Evolutionary conservation across 2,797 vertebrate genomes (phyloP), one percentile per base, ranked within the genome.

Genomic region (Smutsia gigantea): DNA sequence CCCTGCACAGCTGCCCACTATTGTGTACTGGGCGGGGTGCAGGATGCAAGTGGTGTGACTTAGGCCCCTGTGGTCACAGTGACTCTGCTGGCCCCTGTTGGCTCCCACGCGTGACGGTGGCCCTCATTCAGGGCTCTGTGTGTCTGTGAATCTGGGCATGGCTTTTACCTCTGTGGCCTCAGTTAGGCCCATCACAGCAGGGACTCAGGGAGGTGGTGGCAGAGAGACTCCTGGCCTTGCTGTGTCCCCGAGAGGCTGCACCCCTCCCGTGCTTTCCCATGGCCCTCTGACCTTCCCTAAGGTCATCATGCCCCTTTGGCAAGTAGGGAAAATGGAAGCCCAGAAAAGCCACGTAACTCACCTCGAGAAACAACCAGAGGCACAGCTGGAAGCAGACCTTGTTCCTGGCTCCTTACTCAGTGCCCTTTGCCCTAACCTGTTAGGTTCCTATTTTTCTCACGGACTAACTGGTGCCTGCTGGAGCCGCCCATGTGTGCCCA

Each of bases 1-100:
- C 19, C 49, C 6, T 1, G 3, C 12, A 27, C 12, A 31, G 17
- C 42, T 42, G 2, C 4, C 57, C 7, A 5, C n/a, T 4, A 14
- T 3, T 17, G 63, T 34, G 77, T 21, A 37, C 75, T n/a, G n/a
- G 57, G 6, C 0, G 0, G 12, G 46, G 51, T 11, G 23, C 25
- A 34, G 29, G 51, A 85, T 11, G 27, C 34, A 42, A 39, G 55
- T 0, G 11, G 8, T 19, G 34, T 51, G 19, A 31, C 21, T 9
- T 0, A 61, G 78, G 29, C 10, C 13, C 57, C 87, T 11, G 5
- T 27, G 79, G 46, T 49, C 51, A 72, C 5, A 71, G 72, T 1
- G 12, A 18, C 31, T 72, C 49, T 31, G 7, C 59, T 8, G 59
- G 13, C 0, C 1, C 4, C 19, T 12, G 21, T 86, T 39, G n/a